Base-by-base conservation (phyloP, 2,888 invertebrate genomes). In the Thymelicus sylvestris region DNA sequence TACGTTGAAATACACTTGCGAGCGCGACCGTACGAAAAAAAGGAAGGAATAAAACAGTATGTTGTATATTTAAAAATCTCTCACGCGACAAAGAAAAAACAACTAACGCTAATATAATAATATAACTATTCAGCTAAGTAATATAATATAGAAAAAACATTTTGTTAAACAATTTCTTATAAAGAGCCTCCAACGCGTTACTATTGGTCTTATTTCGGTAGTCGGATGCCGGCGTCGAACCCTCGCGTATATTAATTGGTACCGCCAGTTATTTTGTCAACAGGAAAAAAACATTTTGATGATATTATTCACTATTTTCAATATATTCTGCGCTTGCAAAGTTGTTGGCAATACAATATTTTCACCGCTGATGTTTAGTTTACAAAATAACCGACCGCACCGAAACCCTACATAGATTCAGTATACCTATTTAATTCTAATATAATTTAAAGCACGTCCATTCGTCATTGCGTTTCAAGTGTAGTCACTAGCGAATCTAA, bases 51-150 rank as follows among this genome's bases (percentile, higher is more conserved):
- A 48, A 69, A 61, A 68, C 41, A 24, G 48, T 52, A 62, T 13
- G 4, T 44, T 62, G 47, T 69, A 64, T 65, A 60, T 60, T 68
- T 68, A 47, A 68, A 69, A 64, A 48, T 50, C 38, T 69, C 13
- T 50, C 64, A 69, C 69, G 19, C 64, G 57, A 63, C 41, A 69
- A 64, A 69, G 31, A 64, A 61, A 50, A 63, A 69, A 41, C 69
- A 47, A 24, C 59, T 67, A 67, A 67, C 50, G 12, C 57, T 69
- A 48, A 48, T 68, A 63, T 50, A 67, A 48, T 59, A 67, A 67
- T 15, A 61, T 67, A 61, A 44, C 62, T 67, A 62, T 67, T 62
- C 24, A 52, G 44, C 19, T 68, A 63, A 67, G 13, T 55, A 66
- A 52, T 68, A 64, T 63, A 68, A 55, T 68, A 68, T 65, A 63